Base-by-base conservation (phyloP, 2,113 vertebrate genomes). In the sheep (Ovis aries) region DNA sequence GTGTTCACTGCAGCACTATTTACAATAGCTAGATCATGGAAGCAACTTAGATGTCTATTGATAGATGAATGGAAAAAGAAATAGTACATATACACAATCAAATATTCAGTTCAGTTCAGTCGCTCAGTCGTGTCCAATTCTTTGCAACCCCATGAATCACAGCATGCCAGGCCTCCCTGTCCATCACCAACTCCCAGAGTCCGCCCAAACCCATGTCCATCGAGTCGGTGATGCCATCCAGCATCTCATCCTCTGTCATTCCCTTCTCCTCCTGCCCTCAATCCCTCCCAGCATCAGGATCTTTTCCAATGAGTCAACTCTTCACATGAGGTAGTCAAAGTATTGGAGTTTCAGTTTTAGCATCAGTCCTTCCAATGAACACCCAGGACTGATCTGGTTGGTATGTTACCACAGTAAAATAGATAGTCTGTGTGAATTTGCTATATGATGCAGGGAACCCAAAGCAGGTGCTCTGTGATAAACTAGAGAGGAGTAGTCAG, bases 121-220 rank as follows among this genome's bases (percentile, higher is more conserved):
- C 0, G 2, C 12, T 60, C 59, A 62, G 12, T 60, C 0, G 0
- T 29, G 59, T 60, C 27, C 0, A 0, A 6, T 27, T 60, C 59
- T 60, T 60, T 29, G 27, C 2, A 0, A 60, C 59, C 5, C 12
- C 59, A 6, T 14, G 12, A 12, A 29, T 12, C 11, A 0, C 59
- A 60, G 59, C 27, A 13, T 29, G 4, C 59, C 27, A 60, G 59
- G 12, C 59, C 27, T 27, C 27, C 10, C 59, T 27, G 25, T 27
- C 59, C 59, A 60, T 60, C 6, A 29, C 10, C 59, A 60, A 60
- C 59, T 60, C 27, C 59, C 27, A 13, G 27, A 59, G 25, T 59
- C 59, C 27, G 13, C 59, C 59, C 11, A 29, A 29, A 60, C 25
- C 57, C 57, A 60, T 60, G 59, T 60, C 11, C 12, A 6, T 60